phyloP scores from a whole-genome alignment of 2,888 invertebrate species.

The Lottia scabra region DNA sequence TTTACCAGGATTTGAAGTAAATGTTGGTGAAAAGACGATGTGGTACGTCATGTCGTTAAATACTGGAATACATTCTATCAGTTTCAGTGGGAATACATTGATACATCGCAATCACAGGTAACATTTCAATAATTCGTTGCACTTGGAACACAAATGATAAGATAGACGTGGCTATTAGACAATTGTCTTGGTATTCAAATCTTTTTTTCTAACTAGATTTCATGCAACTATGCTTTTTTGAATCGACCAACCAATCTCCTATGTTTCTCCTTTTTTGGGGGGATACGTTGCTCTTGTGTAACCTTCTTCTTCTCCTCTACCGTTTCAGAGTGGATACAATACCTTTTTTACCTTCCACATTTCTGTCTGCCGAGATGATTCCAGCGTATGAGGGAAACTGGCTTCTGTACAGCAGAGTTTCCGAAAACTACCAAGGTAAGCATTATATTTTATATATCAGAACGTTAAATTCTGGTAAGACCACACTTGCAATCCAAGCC shows the following conservation, averaged over 20 bases:
- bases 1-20: conserved; percentile 1
- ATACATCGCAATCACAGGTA: conserved; percentile 23
- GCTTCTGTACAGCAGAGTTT: not conserved
- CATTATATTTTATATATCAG: not conserved
- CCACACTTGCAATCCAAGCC: no score
- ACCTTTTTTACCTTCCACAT: conserved; percentile 6
- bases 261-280: no score
- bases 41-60: conserved; percentile 25
- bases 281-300: no score
- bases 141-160: no score
- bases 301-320: no score
- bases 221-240: no score
- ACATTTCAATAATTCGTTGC: no score
- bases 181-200: no score
- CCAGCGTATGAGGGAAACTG: not conserved
- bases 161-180: no score
- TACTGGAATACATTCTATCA: conserved; percentile 17
- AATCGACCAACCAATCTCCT: no score
- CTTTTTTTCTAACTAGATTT: no score
- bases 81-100: conserved; percentile 22
- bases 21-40: conserved; percentile 9
- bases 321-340: conserved; percentile 10
- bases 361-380: conserved; percentile 6
- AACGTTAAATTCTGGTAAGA: no score
- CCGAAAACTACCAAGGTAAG: not conserved